phyloP scores from a whole-genome alignment of 1,140 invertebrate genomes.

The Penaeus japonicus region DNA sequence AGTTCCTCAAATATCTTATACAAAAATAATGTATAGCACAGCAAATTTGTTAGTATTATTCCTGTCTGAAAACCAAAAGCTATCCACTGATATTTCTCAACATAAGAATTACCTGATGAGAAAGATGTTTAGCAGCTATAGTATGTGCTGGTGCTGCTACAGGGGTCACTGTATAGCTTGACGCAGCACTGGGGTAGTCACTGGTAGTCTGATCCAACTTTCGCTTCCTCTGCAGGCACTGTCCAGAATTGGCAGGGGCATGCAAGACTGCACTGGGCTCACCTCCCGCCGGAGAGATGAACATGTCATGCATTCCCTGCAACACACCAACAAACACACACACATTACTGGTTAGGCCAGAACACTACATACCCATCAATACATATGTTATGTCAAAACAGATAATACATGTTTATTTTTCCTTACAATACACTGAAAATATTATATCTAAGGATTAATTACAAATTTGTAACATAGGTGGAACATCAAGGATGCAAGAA shows the following conservation, averaged over 20 bases:
- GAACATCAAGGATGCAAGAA: no score
- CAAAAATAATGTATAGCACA: no score
- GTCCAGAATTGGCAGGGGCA: slow-evolving; percentile 60
- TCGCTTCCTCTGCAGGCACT: slow-evolving; percentile 67
- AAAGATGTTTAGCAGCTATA: slow-evolving; percentile 34
- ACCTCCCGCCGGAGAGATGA: slow-evolving; percentile 70
- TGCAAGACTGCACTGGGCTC: slow-evolving; percentile 61
- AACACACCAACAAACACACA: slow-evolving; percentile 61
- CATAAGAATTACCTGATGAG: slow-evolving; percentile 32
- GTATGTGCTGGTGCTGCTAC: slow-evolving; percentile 44
- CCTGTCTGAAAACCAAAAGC: no score
- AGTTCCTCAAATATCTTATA: no score
- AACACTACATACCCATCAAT: slow-evolving; percentile 45
- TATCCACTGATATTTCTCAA: no score
- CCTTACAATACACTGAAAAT: neutral
- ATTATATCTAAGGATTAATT: neutral
- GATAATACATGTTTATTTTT: neutral
- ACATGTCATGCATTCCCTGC: slow-evolving; percentile 77
- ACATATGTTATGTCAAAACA: neutral
- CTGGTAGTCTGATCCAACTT: slow-evolving; percentile 65
- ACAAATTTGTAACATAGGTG: no score
- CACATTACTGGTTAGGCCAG: slow-evolving; percentile 42
- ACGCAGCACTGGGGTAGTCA: slow-evolving; percentile 30
- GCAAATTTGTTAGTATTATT: no score
- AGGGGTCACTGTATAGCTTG: slow-evolving; percentile 44